Evolutionary conservation across 2,113 vertebrate genomes (phyloP), one percentile per base, ranked within the genome.

Genomic region (Tetraodon nigroviridis): DNA sequence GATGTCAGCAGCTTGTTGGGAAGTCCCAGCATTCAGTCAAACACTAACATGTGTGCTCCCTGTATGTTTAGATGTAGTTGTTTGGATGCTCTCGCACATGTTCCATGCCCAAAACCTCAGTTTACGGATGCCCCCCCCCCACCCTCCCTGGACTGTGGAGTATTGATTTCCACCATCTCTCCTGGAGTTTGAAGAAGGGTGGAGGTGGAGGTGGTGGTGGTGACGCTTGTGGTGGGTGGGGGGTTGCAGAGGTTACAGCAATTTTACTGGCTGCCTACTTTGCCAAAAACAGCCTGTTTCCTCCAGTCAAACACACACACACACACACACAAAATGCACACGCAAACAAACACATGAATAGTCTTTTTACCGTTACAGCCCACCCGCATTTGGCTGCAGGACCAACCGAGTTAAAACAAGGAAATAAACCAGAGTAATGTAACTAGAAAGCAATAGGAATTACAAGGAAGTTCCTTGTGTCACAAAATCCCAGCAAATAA

Each of bases 261-360:
- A 73, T 76, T 75, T 75, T 72, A 61, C 45, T 69, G 71, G 69
- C 61, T 63, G 66, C 57, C 56, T 56, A 21, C 50, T 80, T 64
- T 72, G 69, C 85, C 78, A 79, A 81, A 78, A 66, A 82, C 77
- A 83, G 75, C 58, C 82, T 76, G 77, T 80, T 84, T 86, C 80
- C 81, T 79, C 70, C 41, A 61, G 58, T 63, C 64, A 58, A 73
- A 63, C 40, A 68, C 44, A 13, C 17, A 5, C 42, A 5, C 42
- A 10, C 12, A 51, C 53, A 10, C 55, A 60, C 64, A 11, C 32
- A 11, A 2, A 27, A 71, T 37, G 60, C 24, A 6, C 24, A 27
- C 24, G 24, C 24, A 27, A 27, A 27, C 71, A 55, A 57, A 78
- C 68, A 78, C 56, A 62, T 10, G 14, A 55, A 48, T 27, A 37